Percentiles rank a stretch among this genome's conserved stretches.
Conservation (phyloP, 2,797 vertebrate species). For the Chrosomus eos region DNA sequence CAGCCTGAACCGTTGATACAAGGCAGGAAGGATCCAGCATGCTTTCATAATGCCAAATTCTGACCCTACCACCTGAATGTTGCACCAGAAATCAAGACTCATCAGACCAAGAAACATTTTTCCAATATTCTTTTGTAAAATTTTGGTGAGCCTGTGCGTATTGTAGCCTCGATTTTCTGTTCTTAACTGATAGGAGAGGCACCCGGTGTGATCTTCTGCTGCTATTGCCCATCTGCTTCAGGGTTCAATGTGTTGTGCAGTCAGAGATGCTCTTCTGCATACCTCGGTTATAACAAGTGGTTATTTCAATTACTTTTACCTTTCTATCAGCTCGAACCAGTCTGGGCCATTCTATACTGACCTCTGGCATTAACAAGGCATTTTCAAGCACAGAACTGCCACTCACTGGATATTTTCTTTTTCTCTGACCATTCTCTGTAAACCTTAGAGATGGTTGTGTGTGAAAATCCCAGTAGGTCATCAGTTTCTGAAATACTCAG, state of each 20-base stretch:
- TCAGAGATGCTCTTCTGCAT: not conserved
- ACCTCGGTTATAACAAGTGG: not conserved
- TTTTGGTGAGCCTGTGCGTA: not conserved
- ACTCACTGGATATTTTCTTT: not conserved
- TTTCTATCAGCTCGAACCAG: not conserved
- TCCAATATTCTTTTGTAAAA: not conserved
- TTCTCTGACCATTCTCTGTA: not conserved
- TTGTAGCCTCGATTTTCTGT: not conserved
- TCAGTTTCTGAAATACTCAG: not conserved
- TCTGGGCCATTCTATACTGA: conserved; percentile 48
- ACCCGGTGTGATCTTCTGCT: not conserved
- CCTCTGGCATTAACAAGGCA: conserved; percentile 48
- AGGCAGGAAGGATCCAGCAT: not conserved
- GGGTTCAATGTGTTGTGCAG: not conserved
- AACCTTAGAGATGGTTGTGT: not conserved
- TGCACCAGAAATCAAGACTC: not conserved
- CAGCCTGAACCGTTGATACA: not conserved
- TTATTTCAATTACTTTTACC: not conserved
- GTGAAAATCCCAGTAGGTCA: not conserved
- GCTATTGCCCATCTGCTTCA: not conserved
- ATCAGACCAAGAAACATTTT: not conserved
- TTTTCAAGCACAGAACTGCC: conserved; percentile 18
- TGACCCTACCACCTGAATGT: not conserved
- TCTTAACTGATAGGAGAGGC: not conserved
- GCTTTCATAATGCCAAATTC: not conserved